Base-by-base conservation (phyloP, 1,140 invertebrate genomes). In the Meloidogyne exigua region DNA sequence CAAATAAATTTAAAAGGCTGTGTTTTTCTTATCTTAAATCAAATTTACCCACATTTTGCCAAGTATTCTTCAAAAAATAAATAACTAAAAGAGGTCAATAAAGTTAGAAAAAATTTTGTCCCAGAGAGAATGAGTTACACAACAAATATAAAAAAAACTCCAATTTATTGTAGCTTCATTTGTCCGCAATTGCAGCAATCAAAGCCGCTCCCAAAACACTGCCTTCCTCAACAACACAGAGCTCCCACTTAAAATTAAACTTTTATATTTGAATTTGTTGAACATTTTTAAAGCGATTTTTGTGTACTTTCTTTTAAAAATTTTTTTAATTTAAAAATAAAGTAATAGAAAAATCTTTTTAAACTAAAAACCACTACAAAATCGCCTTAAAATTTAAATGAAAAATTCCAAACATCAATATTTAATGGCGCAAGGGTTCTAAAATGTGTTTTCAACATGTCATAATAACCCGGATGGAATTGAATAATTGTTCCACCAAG, bases 401-500 rank as follows among this genome's bases (percentile, higher is more conserved):
- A 25, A 25, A 64, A 57, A 63, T 36, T 32, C 70, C 36, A 65
- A n/a, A 83, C 84, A 63, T 82, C 68, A 75, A 86, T 75, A 67
- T 82, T 77, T 9, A 80, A 36, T 10, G 85, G 85, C 9, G 85
- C 87, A 57, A 88, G 64, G 12, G 75, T 69, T 28, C 83, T 80
- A 4, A 87, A 69, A 57, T 88, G 81, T 18, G 74, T 42, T 71
- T 87, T 79, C 11, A 87, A 71, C 44, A 88, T 76, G 15, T 77
- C 76, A 63, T 88, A 81, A 67, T 88, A 87, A 13, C 83, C 86
- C 0, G 85, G 85, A 67, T 87, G 85, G 77, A 88, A 87, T 76
- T 79, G 57, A 68, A 87, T 88, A 12, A 87, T 79, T 12, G 85
- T 86, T 62, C 85, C 85, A 63, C 85, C 85, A 25, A 87, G 85